phyloP scores from a whole-genome alignment of 2,113 vertebrate genomes.

The Pseudopodoces humilis region DNA sequence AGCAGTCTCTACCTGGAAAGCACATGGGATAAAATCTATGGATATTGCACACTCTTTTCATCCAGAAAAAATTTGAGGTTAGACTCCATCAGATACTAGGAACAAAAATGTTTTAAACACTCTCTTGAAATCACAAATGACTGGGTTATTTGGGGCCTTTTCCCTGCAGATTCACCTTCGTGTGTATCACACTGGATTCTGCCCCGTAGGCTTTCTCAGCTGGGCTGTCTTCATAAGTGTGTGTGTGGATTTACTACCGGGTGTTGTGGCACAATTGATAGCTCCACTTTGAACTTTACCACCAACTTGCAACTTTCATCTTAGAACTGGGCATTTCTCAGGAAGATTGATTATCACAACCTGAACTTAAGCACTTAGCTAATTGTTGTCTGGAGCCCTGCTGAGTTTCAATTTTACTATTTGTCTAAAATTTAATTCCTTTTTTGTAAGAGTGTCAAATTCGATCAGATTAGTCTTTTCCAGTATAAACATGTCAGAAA shows the following conservation, averaged over 20 bases:
- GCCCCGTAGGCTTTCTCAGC: neutral
- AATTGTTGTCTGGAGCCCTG: neutral
- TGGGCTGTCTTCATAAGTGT: neutral
- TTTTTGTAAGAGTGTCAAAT: neutral
- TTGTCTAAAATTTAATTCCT: neutral
- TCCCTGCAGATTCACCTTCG: neutral
- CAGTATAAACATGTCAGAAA: neutral
- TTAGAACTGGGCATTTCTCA: neutral
- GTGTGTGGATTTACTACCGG: neutral
- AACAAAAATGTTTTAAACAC: neutral
- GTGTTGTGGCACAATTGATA: accelerated
- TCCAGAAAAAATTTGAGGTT: neutral
- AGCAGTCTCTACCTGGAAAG: neutral
- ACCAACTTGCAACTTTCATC: neutral
- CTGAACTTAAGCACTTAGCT: neutral
- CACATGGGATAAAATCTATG: neutral
- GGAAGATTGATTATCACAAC: neutral
- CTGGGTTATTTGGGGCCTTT: neutral
- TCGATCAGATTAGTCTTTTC: neutral
- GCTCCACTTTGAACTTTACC: neutral
- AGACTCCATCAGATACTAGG: neutral
- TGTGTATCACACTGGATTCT: neutral
- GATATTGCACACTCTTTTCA: neutral
- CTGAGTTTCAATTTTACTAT: constrained; percentile 25
- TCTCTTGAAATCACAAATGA: neutral